Base-by-base conservation (phyloP, 2,888 invertebrate species). In the Unio pictorum region DNA sequence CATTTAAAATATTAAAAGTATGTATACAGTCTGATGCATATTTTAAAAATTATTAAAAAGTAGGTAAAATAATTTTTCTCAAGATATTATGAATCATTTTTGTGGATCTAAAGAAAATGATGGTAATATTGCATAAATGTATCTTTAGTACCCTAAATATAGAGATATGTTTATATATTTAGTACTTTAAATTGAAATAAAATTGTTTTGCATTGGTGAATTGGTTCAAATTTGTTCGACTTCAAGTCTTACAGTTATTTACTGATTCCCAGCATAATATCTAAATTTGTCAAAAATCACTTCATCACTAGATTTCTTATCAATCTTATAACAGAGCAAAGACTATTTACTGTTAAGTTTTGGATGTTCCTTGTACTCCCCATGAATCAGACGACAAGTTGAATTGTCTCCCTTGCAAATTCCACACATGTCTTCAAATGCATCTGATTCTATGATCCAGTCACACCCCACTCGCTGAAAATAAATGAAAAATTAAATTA, bases 391-490 rank as follows among this genome's bases (percentile, higher is more conserved):
- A 61, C 81, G 69, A 75, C 86, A 87, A 34, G 86, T 82, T 23
- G 82, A 78, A 67, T 84, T 85, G 65, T 85, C 81, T 55, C 87
- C 86, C 64, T 79, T 78, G 71, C 87, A 87, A 7, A 84, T 77
- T 6, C 87, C 86, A 74, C 87, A 87, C 8, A 74, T 78, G 70
- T 87, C 87, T 30, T 74, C 73, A 54, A 68, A 63, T 18, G 81
- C 78, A 30, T 71, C 72, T 5, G 87, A 87, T 15, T 81, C 83
- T 3, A 87, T 73, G 7, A 83, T 75, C 73, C 79, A 76, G 71
- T 87, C 86, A 79, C 87, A 87, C 3, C 87, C 87, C 8, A 86
- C 83, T 66, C 67, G 71, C 86, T 85, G 69, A 20, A 79, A 70
- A 66, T 30, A 64, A 26, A 15, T 15, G 45, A 57, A n/a, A 30